Percentiles rank a stretch among this genome's conserved stretches.
Evolutionary conservation across 2,113 vertebrate species (phyloP).

Genomic region (Fregetta grallaria): DNA sequence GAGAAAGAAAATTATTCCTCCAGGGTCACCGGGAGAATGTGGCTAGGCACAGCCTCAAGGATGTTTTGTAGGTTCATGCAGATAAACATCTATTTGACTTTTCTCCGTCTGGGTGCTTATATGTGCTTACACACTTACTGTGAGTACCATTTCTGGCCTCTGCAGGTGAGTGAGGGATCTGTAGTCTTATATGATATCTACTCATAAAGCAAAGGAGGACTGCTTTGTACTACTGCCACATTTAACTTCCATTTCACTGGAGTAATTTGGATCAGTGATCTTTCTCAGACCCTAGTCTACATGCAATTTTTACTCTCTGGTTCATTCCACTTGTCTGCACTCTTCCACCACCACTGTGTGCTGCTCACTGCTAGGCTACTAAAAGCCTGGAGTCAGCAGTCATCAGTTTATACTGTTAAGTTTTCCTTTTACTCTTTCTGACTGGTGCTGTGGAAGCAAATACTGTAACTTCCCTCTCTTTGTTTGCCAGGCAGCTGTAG

Average conservation of each 20-base stretch:
- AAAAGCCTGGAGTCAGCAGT: constrained; percentile 17
- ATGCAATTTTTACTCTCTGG: background rate
- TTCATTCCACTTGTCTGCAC: background rate
- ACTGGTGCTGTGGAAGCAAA: background rate
- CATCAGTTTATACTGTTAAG: background rate
- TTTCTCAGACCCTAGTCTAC: background rate
- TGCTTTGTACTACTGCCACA: background rate
- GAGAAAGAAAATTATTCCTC: background rate
- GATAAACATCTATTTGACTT: background rate
- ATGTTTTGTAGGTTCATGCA: background rate
- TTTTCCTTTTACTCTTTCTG: background rate
- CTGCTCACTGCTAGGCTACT: background rate
- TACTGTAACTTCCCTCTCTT: background rate
- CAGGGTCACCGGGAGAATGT: background rate
- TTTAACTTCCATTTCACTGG: background rate
- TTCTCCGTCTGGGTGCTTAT: background rate
- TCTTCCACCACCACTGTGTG: background rate
- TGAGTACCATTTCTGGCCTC: background rate
- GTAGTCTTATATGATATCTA: background rate
- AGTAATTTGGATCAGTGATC: background rate
- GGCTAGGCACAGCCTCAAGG: background rate
- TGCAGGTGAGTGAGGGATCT: background rate
- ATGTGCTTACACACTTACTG: background rate
- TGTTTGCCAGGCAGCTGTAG: background rate
- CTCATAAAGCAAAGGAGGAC: background rate